Evolutionary conservation across 2,113 vertebrate genomes (phyloP).

Genomic region (Xenus cinereus): DNA sequence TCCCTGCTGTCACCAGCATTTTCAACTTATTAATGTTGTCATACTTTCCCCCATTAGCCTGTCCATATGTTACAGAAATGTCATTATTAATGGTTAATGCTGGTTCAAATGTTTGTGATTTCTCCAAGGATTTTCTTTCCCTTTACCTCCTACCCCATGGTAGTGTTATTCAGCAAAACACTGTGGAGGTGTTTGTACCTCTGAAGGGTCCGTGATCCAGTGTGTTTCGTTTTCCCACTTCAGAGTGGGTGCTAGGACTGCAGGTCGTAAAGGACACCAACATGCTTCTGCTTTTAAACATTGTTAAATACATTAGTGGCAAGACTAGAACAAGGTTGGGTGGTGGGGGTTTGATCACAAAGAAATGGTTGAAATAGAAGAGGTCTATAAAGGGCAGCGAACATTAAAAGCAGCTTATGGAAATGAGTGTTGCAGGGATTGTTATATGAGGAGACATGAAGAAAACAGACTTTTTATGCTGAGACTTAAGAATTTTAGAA

Average conservation of each 20-base stretch:
- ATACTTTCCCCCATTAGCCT: background rate
- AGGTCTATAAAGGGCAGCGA: background rate
- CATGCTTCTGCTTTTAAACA: background rate
- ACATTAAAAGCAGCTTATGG: background rate
- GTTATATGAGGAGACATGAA: background rate
- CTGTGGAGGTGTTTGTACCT: background rate
- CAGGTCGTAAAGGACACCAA: background rate
- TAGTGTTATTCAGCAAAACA: background rate
- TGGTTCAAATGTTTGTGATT: background rate
- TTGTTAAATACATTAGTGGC: background rate
- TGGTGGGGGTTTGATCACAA: background rate
- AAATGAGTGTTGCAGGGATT: background rate
- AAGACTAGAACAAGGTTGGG: background rate
- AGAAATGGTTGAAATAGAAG: background rate
- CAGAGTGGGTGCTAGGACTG: background rate
- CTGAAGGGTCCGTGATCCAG: background rate
- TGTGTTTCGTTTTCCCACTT: background rate
- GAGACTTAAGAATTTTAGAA: background rate
- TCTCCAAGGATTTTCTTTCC: background rate
- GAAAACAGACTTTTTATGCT: background rate
- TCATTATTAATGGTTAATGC: background rate
- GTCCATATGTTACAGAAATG: background rate
- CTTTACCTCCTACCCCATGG: background rate
- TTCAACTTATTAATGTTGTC: constrained; percentile 6
- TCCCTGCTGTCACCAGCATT: background rate